Evolutionary conservation across 2,888 invertebrate genomes (phyloP), one percentile per base, ranked within the genome.

Genomic region (Tortrix viridana): DNA sequence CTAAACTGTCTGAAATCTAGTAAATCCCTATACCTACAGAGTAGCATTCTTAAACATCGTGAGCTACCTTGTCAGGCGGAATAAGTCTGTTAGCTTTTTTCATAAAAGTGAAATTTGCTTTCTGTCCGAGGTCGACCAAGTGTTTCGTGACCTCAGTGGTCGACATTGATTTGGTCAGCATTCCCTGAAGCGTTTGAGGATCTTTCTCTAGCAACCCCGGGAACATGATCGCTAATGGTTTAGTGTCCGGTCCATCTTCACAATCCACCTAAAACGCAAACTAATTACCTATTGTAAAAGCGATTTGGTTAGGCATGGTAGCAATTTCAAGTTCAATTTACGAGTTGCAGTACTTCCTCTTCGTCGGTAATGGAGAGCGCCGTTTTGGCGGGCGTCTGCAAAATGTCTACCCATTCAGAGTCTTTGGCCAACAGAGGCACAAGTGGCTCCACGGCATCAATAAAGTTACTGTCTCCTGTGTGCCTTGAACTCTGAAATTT

Each of bases 371-470:
- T 67, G 59, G 72, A 67, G 19, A 66, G 70, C 32, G 74, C 61
- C 22, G 71, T 70, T 56, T 54, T 71, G n/a, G 69, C 58, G 43
- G 77, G 59, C n/a, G 77, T 66, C 62, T 86, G 82, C 69, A 86
- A 66, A 69, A 88, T 80, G 70, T 88, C 84, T 71, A 83, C 81
- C 92, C 93, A 93, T 80, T 89, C 88, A 0, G 93, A 93, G 72
- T 92, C 93, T 74, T 89, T 89, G 12, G 92, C 90, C 66, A 88
- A 72, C 58, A 93, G 72, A 3, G 92, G 86, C 54, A 81, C 86
- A 37, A 75, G 63, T 7, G 77, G 77, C 69, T 76, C 75, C 23
- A 64, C 46, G 26, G 65, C 60, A 41, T 70, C 69, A 44, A 67
- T 71, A 48, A 71, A 67, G 60, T 63, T 32, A 47, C 68, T 67